Evolutionary conservation across 2,797 vertebrate species (phyloP), one percentile per base, ranked within the genome.

Genomic region (Natrix natrix): DNA sequence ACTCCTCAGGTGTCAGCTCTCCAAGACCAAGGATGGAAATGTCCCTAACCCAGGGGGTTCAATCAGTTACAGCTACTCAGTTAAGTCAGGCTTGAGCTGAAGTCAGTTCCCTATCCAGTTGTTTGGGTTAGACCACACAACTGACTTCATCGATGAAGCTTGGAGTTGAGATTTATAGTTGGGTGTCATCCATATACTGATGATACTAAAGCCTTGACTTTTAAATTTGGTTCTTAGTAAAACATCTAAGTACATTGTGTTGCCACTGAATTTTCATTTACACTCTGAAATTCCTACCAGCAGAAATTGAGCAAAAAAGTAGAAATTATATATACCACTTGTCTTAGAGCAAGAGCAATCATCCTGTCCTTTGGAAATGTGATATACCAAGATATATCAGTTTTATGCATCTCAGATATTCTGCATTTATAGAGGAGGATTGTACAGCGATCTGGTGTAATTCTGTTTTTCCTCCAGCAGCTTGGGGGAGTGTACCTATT

Each of bases 231-330:
- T 12, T 43, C 26, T 14, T 0, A 0, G 4, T 0, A 1, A 52
- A 91, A 90, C 59, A 66, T 28, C 93, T 93, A 88, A 96, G 90
- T 92, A 92, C 69, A 93, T 26, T 24, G 22, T 91, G 1, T 54
- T 94, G 28, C 89, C 69, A 28, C 88, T 57, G 4, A 32, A 92
- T 37, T 60, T 92, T 86, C 91, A 87, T 94, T 93, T 94, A 11
- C 17, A 10, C 17, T 43, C 37, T 78, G 74, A 78, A 78, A 86
- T 74, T 95, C 48, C 61, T 93, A 2, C 24, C 90, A 12, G 83
- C 37, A 43, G 63, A 78, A 54, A 91, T 89, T 92, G 92, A 91
- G 87, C 91, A 96, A 1, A 32, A 86, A 74, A 1, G 63, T 61
- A 24, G 8, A 14, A n/a, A 89, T n/a, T 52, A 89, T 63, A 26